Evolutionary conservation across 30 jellyfish, hydroid and myxozoan genomes (phyloP), one percentile per base, ranked within the genome.

Genomic region (Mastigias papua): DNA sequence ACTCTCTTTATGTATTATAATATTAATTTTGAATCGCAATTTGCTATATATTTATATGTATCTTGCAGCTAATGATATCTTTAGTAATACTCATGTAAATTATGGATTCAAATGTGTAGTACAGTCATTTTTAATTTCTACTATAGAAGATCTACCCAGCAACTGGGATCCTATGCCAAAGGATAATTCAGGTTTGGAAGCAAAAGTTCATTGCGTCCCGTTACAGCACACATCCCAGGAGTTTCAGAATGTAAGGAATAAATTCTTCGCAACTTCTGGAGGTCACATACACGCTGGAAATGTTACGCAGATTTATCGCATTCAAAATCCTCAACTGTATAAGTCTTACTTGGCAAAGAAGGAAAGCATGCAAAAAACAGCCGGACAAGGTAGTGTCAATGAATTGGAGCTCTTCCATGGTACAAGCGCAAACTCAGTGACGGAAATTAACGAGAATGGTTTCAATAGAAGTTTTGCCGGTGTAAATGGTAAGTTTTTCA

Each of bases 401-500:
- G 91, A 76, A 73, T 20, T 19, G 67, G 21, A 1, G 34, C 85
- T 88, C 0, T 88, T 86, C 50, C 96, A 88, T 77, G 96, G 96
- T 26, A 76, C 96, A 19, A 46, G 31, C 17, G 34, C 81, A 1
- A 22, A 46, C 16, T 22, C 87, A 15, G 78, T 78, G 35, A 73
- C 21, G 26, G 67, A 76, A 30, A 88, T 88, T 73, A 75, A 57
- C 37, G 79, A 88, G 37, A 16, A 32, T 54, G 96, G 96, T 7
- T 88, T 88, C 54, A 78, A 88, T 37, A 73, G 96, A 68, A 73
- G 90, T 35, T 87, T 73, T 57, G 96, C 96, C 22, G 96, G 96
- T 33, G 62, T 31, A 42, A 71, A 87, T 68, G 96, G 89, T 78
- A 33, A 34, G 89, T 54, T 42, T 42, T 42, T 42, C 54, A 42